Percentiles rank a stretch among this genome's conserved stretches.
Evolutionary conservation across 2,113 vertebrate genomes (phyloP).

Genomic region (Salminus brasiliensis): DNA sequence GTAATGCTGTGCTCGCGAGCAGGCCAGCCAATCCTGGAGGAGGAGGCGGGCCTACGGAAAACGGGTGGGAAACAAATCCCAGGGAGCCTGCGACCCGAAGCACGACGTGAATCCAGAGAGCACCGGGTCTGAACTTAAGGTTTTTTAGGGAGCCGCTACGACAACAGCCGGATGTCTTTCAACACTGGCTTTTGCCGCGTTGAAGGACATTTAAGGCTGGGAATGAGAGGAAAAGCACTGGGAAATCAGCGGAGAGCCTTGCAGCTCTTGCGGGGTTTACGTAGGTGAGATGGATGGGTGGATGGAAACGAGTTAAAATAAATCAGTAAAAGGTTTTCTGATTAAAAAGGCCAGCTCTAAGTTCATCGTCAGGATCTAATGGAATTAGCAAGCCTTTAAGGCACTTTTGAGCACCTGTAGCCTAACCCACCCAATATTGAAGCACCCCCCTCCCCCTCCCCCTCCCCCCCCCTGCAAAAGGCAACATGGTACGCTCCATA

Average conservation of each 20-base stretch:
- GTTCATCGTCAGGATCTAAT: no score
- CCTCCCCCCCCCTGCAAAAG: no score
- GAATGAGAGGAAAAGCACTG: neutral
- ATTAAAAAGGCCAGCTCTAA: no score
- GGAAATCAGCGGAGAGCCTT: neutral
- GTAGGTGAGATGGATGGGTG: neutral
- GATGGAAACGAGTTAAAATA: neutral
- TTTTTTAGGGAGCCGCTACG: neutral
- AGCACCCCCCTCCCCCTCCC: neutral
- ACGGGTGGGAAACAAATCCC: neutral
- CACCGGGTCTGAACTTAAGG: neutral
- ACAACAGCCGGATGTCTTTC: neutral
- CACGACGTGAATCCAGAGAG: neutral
- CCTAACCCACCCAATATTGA: neutral
- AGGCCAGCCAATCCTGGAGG: neutral
- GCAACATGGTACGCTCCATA: neutral
- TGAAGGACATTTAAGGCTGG: no score
- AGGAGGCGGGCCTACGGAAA: neutral
- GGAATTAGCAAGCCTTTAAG: neutral
- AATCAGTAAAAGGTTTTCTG: no score
- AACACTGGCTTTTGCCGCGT: neutral
- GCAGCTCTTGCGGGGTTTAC: neutral
- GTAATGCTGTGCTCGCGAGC: neutral
- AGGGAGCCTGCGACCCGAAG: neutral
- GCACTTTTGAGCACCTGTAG: neutral